Evolutionary conservation across 2,113 vertebrate species (phyloP).

Genomic region (Meriones unguiculatus): DNA sequence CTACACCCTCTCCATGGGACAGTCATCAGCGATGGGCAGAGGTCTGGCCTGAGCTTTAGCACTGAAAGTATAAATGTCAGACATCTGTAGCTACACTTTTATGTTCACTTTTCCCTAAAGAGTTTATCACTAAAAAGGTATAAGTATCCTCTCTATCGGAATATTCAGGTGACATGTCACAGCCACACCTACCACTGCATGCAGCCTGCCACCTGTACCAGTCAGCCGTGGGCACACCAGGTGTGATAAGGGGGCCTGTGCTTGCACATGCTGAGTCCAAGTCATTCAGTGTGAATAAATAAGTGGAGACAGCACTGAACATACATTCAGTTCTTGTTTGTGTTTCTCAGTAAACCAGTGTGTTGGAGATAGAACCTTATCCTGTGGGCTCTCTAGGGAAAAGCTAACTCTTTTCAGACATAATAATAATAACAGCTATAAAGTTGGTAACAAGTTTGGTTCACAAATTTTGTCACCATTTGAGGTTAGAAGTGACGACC

Average conservation of each 20-base stretch:
- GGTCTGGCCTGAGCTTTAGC: not conserved
- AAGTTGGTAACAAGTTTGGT: not conserved
- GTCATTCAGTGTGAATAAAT: not conserved
- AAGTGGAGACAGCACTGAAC: not conserved
- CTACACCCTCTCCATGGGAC: not conserved
- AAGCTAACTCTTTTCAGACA: not conserved
- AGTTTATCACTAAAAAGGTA: not conserved
- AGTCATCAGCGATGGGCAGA: not conserved
- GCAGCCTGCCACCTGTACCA: not conserved
- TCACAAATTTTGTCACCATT: slow-evolving; percentile 8
- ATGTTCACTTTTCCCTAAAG: not conserved
- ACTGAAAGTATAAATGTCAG: not conserved
- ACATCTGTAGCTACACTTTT: not conserved
- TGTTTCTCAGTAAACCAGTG: not conserved
- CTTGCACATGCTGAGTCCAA: not conserved
- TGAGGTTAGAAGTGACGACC: slow-evolving; percentile 1
- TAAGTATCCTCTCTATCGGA: not conserved
- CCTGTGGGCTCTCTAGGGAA: accelerated
- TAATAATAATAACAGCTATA: slow-evolving; percentile 21
- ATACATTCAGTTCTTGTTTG: not conserved
- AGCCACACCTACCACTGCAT: not conserved
- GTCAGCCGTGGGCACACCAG: not conserved
- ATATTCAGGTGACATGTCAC: not conserved
- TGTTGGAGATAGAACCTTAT: not conserved
- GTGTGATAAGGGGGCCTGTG: not conserved